Evolutionary conservation across 2,113 vertebrate genomes (phyloP).

Genomic region (Bubo scandiacus): DNA sequence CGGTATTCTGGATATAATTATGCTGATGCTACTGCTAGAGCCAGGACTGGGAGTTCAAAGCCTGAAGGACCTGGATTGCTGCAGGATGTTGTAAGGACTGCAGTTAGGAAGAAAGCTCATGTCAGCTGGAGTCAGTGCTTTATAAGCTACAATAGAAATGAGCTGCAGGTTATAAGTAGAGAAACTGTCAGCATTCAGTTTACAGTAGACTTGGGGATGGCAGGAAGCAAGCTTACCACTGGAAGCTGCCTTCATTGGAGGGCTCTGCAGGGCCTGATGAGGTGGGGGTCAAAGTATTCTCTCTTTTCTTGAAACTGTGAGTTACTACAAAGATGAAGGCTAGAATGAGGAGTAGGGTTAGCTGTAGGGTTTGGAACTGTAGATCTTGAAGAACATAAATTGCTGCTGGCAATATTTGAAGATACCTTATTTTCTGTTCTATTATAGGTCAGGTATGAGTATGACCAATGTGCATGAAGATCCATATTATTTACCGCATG

Average conservation of each 20-base stretch:
- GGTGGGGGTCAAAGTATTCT: background rate
- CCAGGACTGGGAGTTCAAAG: background rate
- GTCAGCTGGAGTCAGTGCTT: background rate
- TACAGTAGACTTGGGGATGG: background rate
- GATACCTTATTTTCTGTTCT: background rate
- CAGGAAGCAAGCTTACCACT: background rate
- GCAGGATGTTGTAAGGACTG: background rate
- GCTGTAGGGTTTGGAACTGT: background rate
- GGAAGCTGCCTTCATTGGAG: background rate
- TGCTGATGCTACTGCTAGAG: background rate
- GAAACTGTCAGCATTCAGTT: background rate
- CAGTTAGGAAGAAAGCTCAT: background rate
- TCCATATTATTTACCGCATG: background rate
- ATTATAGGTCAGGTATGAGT: background rate
- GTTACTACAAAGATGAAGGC: background rate
- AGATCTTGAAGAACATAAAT: background rate
- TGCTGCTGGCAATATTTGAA: background rate
- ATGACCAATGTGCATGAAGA: background rate
- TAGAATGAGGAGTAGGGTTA: background rate
- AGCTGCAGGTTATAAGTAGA: background rate
- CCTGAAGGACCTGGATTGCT: background rate
- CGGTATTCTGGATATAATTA: background rate
- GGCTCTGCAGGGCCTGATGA: background rate
- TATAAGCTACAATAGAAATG: background rate
- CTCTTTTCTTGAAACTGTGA: background rate